Evolutionary conservation across 1,140 invertebrate species (phyloP).

Genomic region (Popillia japonica): DNA sequence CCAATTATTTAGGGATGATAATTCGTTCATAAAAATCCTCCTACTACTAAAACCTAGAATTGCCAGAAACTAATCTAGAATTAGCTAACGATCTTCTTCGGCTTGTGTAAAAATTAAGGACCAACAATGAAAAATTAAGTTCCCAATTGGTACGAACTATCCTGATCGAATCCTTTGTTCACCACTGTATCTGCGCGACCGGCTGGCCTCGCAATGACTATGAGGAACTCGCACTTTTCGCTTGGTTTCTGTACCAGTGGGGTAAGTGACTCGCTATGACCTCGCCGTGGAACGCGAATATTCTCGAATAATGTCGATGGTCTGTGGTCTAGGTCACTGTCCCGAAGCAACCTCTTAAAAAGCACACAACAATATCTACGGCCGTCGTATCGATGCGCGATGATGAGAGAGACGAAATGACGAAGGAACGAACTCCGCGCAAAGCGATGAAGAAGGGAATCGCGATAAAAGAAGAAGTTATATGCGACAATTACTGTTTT

Average conservation of each 20-base stretch:
- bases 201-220: constrained; percentile 37
- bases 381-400: not conserved
- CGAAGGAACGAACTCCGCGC: not conserved
- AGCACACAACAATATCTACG: constrained; percentile 27
- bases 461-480: not conserved
- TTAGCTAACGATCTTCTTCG: too few species aligned
- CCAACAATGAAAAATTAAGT: not conserved
- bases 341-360: constrained; percentile 53
- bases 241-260: constrained; percentile 54
- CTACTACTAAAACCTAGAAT: too few species aligned
- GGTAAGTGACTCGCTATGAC: constrained; percentile 57
- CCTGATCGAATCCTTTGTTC: not conserved
- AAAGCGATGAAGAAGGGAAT: not conserved
- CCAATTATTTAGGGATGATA: too few species aligned
- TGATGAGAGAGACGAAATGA: not conserved
- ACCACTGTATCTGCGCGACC: not conserved
- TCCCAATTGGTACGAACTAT: not conserved
- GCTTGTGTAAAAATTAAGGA: too few species aligned
- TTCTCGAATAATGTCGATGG: constrained; percentile 47
- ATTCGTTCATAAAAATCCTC: too few species aligned
- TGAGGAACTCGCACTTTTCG: constrained; percentile 51
- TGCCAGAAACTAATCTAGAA: too few species aligned
- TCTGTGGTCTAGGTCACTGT: constrained; percentile 53
- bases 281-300: constrained; percentile 50
- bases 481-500: constrained; percentile 20